These are phyloP conservation scores for Drosophila azteca DNA, from an alignment of 1,140 invertebrate species.

Conservation along the genomic window DNA sequence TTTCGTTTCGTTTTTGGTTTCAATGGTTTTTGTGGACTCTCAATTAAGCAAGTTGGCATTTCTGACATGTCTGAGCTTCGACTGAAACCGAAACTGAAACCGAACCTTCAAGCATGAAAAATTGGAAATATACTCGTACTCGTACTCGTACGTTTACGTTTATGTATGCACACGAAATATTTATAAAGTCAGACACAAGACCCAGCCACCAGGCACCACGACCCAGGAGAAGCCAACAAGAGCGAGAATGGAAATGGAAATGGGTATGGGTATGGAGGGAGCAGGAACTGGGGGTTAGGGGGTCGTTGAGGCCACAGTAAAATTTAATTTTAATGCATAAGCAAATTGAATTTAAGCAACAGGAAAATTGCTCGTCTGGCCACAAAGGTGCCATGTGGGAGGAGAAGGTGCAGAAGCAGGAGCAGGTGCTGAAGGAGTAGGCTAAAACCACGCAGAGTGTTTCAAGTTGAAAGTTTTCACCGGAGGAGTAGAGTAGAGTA, in stretches of 20 bases:
- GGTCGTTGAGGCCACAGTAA: constrained; percentile 31
- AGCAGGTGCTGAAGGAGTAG: not conserved
- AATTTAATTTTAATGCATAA: constrained; percentile 70
- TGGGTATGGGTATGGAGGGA: no score
- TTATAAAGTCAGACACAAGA: constrained; percentile 46
- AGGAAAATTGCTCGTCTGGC: constrained; percentile 67
- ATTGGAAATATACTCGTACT: constrained; percentile 31
- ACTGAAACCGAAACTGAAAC: constrained; percentile 13
- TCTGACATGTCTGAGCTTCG: constrained; percentile 31
- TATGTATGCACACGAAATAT: constrained; percentile 38
- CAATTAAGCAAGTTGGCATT: constrained; percentile 70
- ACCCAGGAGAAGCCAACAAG: constrained; percentile 7
- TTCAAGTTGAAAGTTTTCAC: constrained; percentile 43
- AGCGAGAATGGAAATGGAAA: not conserved
- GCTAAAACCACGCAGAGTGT: constrained; percentile 33
- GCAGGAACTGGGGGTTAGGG: not conserved
- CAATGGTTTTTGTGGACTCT: constrained; percentile 60
- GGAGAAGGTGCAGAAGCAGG: constrained; percentile 2
- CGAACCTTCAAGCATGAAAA: constrained; percentile 36
- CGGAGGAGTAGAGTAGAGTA: not conserved
- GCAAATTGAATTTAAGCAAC: constrained; percentile 76
- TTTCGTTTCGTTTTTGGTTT: constrained; percentile 30
- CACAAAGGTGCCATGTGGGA: constrained; percentile 56
- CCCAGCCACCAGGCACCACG: not conserved
- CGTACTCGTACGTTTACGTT: not conserved